Conservation (phyloP, 2,797 vertebrate genomes). For the Gouania willdenowi region DNA sequence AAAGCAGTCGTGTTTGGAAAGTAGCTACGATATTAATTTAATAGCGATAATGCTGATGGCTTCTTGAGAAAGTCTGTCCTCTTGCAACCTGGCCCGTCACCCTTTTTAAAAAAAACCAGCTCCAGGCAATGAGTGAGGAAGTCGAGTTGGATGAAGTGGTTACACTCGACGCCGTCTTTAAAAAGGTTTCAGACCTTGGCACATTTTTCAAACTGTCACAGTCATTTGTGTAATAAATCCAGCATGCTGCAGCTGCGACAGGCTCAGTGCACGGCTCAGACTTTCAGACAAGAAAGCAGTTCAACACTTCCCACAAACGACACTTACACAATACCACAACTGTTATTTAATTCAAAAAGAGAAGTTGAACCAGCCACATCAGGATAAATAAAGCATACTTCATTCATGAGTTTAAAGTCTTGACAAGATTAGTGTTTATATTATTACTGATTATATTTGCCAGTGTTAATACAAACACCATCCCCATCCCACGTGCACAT, state of each 20-base stretch:
- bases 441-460: too few relatives aligned
- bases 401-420: too few relatives aligned
- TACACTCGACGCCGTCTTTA: slow-evolving; percentile 4
- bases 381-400: too few relatives aligned
- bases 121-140: neutral
- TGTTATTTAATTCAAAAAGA: neutral
- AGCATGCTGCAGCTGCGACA: neutral
- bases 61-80: slow-evolving; percentile 29
- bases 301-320: neutral
- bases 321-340: too few relatives aligned
- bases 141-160: neutral
- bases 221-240: slow-evolving; percentile 1
- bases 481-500: too few relatives aligned
- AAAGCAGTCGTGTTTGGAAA: slow-evolving; percentile 44
- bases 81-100: neutral
- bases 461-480: too few relatives aligned
- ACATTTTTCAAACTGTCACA: slow-evolving; percentile 6
- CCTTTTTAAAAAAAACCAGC: too few relatives aligned
- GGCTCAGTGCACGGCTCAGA: neutral
- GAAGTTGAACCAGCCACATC: neutral
- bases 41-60: slow-evolving; percentile 40
- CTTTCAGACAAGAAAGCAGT: slow-evolving; percentile 1
- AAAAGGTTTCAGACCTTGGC: neutral
- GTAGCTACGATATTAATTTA: slow-evolving; percentile 41
- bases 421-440: too few relatives aligned